phyloP scores from a whole-genome alignment of 2,113 vertebrate species.

The Callipepla californica region DNA sequence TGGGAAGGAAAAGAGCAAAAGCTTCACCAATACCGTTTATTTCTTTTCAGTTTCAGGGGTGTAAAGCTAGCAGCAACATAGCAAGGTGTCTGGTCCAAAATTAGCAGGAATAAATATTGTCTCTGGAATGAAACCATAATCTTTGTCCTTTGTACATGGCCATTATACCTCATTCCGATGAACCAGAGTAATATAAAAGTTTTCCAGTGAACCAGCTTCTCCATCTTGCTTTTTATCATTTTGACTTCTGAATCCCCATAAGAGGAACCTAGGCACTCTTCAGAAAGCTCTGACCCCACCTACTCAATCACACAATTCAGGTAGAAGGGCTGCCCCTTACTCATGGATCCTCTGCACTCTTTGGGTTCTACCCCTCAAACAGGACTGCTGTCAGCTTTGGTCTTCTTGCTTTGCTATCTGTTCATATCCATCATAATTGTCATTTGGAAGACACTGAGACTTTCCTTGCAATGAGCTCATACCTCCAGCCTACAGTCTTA shows the following conservation, averaged over 20 bases:
- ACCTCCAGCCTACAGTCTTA: not conserved
- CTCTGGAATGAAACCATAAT: not conserved
- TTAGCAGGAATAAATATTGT: not conserved
- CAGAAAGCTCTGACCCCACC: not conserved
- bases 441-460: not conserved
- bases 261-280: not conserved
- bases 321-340: not conserved
- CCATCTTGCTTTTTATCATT: not conserved
- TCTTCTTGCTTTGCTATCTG: not conserved
- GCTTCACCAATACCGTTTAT: not conserved
- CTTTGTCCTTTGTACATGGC: not conserved
- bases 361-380: not conserved
- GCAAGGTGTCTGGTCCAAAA: not conserved
- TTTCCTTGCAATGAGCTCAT: not conserved
- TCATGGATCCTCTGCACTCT: not conserved
- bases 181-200: not conserved
- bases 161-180: not conserved
- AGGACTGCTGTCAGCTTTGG: not conserved
- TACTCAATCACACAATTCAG: not conserved
- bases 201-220: not conserved
- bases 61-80: constrained; percentile 12
- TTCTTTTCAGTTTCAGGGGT: not conserved
- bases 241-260: not conserved
- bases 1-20: constrained; percentile 12
- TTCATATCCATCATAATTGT: not conserved